Evolutionary conservation across 2,797 vertebrate species (phyloP), one percentile per base, ranked within the genome.

Genomic region (Clamator glandarius): DNA sequence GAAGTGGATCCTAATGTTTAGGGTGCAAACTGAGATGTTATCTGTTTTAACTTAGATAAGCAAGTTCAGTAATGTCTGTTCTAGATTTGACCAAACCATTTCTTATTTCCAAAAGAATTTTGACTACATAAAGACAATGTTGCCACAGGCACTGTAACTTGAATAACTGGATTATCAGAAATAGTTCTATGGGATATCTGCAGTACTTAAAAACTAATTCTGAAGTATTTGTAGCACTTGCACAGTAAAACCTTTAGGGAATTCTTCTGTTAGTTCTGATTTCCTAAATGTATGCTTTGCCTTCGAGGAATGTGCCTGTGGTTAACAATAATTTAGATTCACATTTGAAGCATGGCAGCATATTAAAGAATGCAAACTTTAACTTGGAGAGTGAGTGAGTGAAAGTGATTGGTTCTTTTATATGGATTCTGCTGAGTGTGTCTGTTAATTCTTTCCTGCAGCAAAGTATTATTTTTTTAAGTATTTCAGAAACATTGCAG

Each of bases 161-260:
- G 84, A 84, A 39, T 79, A 87, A 87, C 62, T 84, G 48, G 77
- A 69, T 92, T 87, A 84, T 89, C 62, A 87, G 69, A 68, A 92
- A 58, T 54, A 64, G 44, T 77, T 89, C 33, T 44, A 0, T 62
- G 20, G 10, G 33, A 58, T 33, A 41, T 83, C 67, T 63, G 33
- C 39, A 67, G 42, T 66, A 58, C 42, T 79, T 70, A 55, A 1
- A 86, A 69, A 84, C 31, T 50, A 51, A 29, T 67, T 81, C 62
- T 51, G 13, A 77, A 48, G 26, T 62, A 51, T 39, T 81, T 75
- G 36, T 41, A 66, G 28, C 62, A 35, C 51, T 92, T 81, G 44
- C 42, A 84, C 5, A 69, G 29, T 62, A 73, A 88, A 89, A 42
- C 48, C 63, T 54, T 54, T 54, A 66, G 77, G 74, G 90, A n/a